Evolutionary conservation across 1,140 invertebrate genomes (phyloP), one percentile per base, ranked within the genome.

Genomic region (Drosophila subobscura): DNA sequence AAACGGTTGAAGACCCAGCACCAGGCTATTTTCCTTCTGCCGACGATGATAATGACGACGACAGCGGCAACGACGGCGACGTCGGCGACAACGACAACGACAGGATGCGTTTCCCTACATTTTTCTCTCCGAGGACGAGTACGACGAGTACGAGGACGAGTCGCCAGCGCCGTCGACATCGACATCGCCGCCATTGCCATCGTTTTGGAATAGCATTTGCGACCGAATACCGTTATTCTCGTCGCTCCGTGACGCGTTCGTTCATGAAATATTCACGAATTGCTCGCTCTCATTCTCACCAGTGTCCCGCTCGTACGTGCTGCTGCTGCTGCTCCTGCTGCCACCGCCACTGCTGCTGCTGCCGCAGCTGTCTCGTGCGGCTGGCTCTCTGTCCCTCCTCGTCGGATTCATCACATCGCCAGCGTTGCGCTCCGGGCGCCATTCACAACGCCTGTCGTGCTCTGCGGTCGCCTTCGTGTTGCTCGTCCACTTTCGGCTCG

Each of bases 181-280:
- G 29, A 6, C 29, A 29, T 29, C 57, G 70, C 63, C 71, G 53
- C 53, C 55, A 63, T 63, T 72, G 77, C 56, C 72, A 80, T 57
- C 74, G 72, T 58, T 57, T 47, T 20, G 16, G 16, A 20, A 54
- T 10, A 60, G 72, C 29, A 3, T 8, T 37, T 37, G 33, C 33
- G 33, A 37, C 10, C 33, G 33, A 37, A 37, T 37, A 37, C 33
- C 71, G 76, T 68, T 63, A 63, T 61, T 37, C 60, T 50, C 50
- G 37, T 40, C 50, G 45, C 60, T 64, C 73, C 56, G 56, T 71
- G 67, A 57, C 56, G 56, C 51, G 58, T 55, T 88, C 79, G 84
- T 81, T 89, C 70, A 90, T 90, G 46, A 90, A 90, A 86, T 85
- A 90, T 90, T 90, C 75, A 90, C 86, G 86, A 90, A 90, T 89